Percentiles rank a stretch among this genome's conserved stretches.
phyloP scores from a whole-genome alignment of 2,113 vertebrate species.

The Nipponia nippon region DNA sequence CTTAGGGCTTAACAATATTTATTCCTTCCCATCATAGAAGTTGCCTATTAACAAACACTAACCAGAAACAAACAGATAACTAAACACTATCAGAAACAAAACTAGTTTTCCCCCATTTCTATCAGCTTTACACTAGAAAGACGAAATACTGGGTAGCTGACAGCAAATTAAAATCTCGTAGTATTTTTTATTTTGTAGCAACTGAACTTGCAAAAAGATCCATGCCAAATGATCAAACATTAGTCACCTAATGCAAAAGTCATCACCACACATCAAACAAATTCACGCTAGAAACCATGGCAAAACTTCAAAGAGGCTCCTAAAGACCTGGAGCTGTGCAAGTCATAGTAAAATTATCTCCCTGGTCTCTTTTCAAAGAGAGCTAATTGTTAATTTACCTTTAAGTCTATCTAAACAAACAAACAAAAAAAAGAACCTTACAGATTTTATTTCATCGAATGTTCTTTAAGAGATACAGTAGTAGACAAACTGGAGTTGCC shows the following conservation, averaged over 20 bases:
- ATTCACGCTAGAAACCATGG: conserved; percentile 16
- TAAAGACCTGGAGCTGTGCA: conserved; percentile 6
- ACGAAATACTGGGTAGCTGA: background rate
- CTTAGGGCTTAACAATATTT: background rate
- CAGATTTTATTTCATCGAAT: background rate
- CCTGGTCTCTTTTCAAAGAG: conserved; percentile 38
- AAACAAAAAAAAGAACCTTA: background rate
- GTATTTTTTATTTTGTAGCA: background rate
- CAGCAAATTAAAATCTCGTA: background rate
- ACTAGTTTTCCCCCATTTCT: background rate
- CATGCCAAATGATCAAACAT: background rate
- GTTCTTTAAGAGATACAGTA: background rate
- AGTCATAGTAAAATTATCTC: conserved; percentile 32
- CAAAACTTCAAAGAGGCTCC: conserved; percentile 44
- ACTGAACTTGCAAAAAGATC: background rate
- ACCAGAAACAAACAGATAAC: background rate
- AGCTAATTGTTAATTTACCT: conserved; percentile 39
- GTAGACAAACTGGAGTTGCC: background rate
- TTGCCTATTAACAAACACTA: background rate
- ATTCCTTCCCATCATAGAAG: background rate
- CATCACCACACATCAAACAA: conserved; percentile 4
- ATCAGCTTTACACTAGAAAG: background rate
- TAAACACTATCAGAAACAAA: background rate
- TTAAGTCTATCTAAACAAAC: background rate
- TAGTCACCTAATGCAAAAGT: background rate